phyloP scores from a whole-genome alignment of 2,888 invertebrate species.

The Belgica antarctica region DNA sequence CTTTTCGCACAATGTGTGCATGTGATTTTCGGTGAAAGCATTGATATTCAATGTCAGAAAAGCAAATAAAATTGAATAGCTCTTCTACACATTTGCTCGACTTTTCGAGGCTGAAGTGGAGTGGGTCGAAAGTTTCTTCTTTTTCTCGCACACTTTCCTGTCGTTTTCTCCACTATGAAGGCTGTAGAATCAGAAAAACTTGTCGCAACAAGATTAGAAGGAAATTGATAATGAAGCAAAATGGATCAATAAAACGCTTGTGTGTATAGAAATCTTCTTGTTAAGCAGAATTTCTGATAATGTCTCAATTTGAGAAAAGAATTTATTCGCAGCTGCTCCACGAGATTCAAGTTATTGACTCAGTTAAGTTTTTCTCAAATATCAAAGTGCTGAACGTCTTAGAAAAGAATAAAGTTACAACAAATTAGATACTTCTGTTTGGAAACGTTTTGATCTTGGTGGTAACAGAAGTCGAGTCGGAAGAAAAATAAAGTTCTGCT shows the following conservation, averaged over 20 bases:
- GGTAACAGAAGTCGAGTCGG: too few relatives aligned
- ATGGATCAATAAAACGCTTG: background rate
- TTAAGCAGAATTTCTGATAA: background rate
- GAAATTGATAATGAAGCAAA: slow-evolving; percentile 9
- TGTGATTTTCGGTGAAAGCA: background rate
- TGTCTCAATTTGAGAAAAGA: too few relatives aligned
- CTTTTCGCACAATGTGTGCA: slow-evolving; percentile 8
- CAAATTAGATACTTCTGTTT: too few relatives aligned
- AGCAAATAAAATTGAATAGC: background rate
- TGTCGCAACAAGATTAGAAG: background rate
- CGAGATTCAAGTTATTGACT: too few relatives aligned
- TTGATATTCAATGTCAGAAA: background rate
- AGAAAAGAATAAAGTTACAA: too few relatives aligned
- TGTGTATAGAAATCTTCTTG: background rate
- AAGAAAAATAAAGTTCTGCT: too few relatives aligned
- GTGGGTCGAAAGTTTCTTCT: background rate
- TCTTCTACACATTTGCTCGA: background rate
- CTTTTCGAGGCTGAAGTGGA: background rate
- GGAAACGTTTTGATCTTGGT: too few relatives aligned
- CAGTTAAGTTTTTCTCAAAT: too few relatives aligned
- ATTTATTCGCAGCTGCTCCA: too few relatives aligned
- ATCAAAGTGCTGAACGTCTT: too few relatives aligned
- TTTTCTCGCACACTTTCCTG: background rate
- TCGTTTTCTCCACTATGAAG: background rate
- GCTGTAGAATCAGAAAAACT: slow-evolving; percentile 4